phyloP scores from a whole-genome alignment of 2,113 vertebrate species.

The Prochilodus magdalenae region DNA sequence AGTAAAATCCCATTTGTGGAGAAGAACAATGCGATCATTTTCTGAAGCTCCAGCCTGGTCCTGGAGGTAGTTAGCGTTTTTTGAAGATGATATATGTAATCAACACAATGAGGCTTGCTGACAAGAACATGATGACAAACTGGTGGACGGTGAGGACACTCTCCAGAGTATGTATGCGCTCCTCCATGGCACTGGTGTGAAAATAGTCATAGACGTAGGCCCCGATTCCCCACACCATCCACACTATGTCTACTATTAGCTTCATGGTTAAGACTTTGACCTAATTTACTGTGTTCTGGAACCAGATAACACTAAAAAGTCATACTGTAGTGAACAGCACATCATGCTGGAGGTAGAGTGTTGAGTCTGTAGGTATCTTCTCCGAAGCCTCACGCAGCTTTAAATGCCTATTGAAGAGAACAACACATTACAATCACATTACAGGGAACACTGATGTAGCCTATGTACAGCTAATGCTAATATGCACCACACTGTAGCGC shows the following conservation, averaged over 20 bases:
- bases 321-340: background rate
- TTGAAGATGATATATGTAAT: constrained; percentile 38
- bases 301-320: background rate
- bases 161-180: constrained; percentile 79
- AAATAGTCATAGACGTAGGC: constrained; percentile 81
- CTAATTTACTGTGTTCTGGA: background rate
- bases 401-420: background rate
- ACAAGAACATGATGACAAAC: constrained; percentile 69
- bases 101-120: constrained; percentile 5
- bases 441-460: too few species aligned
- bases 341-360: background rate
- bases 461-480: too few species aligned
- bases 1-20: background rate
- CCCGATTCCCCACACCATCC: constrained; percentile 80
- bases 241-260: constrained; percentile 77
- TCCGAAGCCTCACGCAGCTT: background rate
- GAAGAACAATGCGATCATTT: background rate
- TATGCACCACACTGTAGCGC: too few species aligned
- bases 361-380: background rate
- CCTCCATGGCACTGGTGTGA: constrained; percentile 81
- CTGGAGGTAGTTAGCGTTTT: constrained; percentile 14
- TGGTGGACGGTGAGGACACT: constrained; percentile 76
- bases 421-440: background rate
- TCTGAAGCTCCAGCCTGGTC: background rate
- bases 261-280: constrained; percentile 67